Conservation (phyloP, 2,113 vertebrate species). For the Leuciscus idus region DNA sequence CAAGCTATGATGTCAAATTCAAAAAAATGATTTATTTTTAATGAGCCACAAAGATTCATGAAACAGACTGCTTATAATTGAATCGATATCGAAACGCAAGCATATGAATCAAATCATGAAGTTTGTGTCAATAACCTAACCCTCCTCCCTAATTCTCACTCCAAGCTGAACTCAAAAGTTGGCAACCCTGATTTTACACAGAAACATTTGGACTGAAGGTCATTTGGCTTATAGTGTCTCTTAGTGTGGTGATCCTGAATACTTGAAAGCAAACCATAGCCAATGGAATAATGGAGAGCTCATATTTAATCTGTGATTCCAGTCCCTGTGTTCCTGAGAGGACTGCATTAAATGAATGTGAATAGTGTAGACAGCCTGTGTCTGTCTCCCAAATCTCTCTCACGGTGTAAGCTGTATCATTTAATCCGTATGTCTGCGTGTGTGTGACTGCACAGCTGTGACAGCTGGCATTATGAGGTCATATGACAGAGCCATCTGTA, state of each 20-base stretch:
- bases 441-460: slow-evolving; percentile 44
- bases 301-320: not conserved
- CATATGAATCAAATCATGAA: too few species aligned
- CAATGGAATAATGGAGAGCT: not conserved
- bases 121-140: too few species aligned
- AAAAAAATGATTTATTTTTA: too few species aligned
- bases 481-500: slow-evolving; percentile 29
- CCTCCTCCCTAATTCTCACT: too few species aligned
- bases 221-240: not conserved
- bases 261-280: slow-evolving; percentile 6
- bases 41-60: too few species aligned
- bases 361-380: not conserved
- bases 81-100: too few species aligned
- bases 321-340: not conserved
- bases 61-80: too few species aligned
- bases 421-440: not conserved
- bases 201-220: slow-evolving; percentile 20
- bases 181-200: not conserved
- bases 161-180: not conserved
- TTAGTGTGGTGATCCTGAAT: slow-evolving; percentile 16
- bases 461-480: slow-evolving; percentile 46
- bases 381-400: slow-evolving; percentile 16
- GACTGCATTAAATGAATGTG: slow-evolving; percentile 6
- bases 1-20: not conserved
- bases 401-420: slow-evolving; percentile 23